phyloP scores from a whole-genome alignment of 2,888 invertebrate genomes.

The Electrophaes corylata region DNA sequence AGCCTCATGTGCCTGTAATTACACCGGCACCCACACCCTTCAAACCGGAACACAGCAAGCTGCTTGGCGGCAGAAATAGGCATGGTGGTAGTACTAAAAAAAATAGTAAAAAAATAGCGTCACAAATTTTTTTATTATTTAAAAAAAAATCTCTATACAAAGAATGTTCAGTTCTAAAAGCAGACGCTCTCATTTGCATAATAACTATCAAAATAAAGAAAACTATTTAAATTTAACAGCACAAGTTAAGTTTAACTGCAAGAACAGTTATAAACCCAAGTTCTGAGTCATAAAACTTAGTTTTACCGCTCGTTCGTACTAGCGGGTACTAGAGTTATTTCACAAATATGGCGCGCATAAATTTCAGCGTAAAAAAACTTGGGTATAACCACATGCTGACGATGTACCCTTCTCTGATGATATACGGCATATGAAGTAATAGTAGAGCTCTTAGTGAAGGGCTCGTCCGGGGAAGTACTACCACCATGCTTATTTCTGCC shows the following conservation, averaged over 20 bases:
- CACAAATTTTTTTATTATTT: too few species aligned
- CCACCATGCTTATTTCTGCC: too few species aligned
- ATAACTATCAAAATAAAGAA: constrained; percentile 42
- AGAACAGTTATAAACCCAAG: constrained; percentile 43
- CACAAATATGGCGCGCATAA: constrained; percentile 42
- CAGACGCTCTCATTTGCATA: constrained; percentile 35
- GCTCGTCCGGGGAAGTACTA: too few species aligned
- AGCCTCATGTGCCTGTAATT: too few species aligned
- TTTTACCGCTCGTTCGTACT: constrained; percentile 19
- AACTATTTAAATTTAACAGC: constrained; percentile 42
- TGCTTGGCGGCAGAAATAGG: too few species aligned
- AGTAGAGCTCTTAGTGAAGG: too few species aligned
- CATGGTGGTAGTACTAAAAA: too few species aligned
- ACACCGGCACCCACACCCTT: too few species aligned
- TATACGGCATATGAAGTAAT: neutral
- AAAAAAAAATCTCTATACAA: too few species aligned
- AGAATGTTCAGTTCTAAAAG: constrained; percentile 23
- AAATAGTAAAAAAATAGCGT: too few species aligned
- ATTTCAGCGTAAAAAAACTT: constrained; percentile 40
- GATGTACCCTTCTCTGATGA: constrained; percentile 38
- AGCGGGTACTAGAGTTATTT: constrained; percentile 35
- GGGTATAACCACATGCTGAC: constrained; percentile 36
- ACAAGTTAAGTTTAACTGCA: constrained; percentile 38
- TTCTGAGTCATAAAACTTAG: constrained; percentile 41
- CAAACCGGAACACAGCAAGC: too few species aligned